Evolutionary conservation across 2,113 vertebrate genomes (phyloP).

Genomic region (Petromus typicus): DNA sequence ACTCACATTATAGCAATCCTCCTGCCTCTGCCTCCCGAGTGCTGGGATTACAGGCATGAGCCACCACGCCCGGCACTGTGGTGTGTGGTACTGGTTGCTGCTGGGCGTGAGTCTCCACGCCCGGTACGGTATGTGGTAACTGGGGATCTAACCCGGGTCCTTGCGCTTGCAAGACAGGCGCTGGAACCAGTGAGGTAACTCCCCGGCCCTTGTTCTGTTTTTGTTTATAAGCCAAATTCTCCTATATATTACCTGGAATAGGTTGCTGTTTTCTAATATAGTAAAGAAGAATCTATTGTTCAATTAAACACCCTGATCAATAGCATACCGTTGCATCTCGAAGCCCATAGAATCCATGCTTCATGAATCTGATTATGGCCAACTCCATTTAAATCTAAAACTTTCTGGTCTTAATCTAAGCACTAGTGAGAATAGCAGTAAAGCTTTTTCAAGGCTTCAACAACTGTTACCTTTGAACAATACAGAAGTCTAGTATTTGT

Average conservation of each 20-base stretch:
- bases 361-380: neutral
- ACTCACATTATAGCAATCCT: no score
- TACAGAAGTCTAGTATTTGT: neutral
- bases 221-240: slow-evolving; percentile 31
- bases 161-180: no score
- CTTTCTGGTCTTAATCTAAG: neutral
- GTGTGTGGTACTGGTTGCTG: no score
- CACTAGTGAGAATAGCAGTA: neutral
- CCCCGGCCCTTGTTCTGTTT: no score
- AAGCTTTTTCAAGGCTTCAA: neutral
- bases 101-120: no score
- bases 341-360: neutral
- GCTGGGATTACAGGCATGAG: no score
- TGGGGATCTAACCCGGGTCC: no score
- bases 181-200: no score
- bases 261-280: neutral
- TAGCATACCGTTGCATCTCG: neutral
- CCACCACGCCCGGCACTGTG: no score
- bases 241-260: neutral
- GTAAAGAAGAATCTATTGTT: slow-evolving; percentile 13
- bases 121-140: no score
- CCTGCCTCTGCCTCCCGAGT: no score
- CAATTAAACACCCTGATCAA: neutral
- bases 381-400: slow-evolving; percentile 22
- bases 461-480: neutral